Evolutionary conservation across 2,113 vertebrate genomes (phyloP).

Genomic region (Scatophagus argus): DNA sequence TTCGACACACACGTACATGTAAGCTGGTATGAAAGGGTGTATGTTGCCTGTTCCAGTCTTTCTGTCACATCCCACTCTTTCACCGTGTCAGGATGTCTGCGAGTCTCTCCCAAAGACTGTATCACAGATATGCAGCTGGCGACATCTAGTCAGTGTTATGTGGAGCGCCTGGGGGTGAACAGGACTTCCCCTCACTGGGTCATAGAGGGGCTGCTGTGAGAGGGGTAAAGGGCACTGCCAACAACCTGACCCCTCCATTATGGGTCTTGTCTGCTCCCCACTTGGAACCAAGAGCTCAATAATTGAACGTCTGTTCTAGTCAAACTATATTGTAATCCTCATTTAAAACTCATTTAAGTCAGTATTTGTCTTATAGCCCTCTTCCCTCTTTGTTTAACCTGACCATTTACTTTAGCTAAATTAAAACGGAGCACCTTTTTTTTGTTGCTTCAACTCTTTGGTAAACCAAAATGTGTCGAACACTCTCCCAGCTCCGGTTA

Average conservation of each 20-base stretch:
- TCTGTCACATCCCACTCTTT: not conserved
- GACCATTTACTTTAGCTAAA: not conserved
- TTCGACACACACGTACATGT: not conserved
- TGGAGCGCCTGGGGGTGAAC: conserved; percentile 24
- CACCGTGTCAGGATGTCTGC: not conserved
- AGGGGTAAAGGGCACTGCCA: conserved; percentile 18
- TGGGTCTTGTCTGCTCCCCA: not conserved
- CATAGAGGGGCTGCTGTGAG: conserved; percentile 35
- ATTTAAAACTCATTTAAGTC: not conserved
- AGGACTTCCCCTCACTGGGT: conserved; percentile 34
- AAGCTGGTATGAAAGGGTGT: not conserved
- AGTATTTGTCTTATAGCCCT: not conserved
- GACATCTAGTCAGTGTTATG: conserved; percentile 7
- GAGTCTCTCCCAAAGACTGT: not conserved
- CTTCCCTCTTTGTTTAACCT: not conserved
- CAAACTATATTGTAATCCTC: not conserved
- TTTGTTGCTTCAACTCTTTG: not conserved
- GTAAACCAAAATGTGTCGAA: not conserved
- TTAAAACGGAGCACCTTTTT: not conserved
- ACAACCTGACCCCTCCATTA: conserved; percentile 23
- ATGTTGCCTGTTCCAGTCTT: not conserved
- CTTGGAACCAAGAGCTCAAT: not conserved
- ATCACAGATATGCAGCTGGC: conserved; percentile 18
- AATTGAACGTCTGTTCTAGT: conserved; percentile 30
- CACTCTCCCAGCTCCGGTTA: not conserved